Conservation (phyloP, 2,113 vertebrate genomes). For the Lepisosteus osseus region DNA sequence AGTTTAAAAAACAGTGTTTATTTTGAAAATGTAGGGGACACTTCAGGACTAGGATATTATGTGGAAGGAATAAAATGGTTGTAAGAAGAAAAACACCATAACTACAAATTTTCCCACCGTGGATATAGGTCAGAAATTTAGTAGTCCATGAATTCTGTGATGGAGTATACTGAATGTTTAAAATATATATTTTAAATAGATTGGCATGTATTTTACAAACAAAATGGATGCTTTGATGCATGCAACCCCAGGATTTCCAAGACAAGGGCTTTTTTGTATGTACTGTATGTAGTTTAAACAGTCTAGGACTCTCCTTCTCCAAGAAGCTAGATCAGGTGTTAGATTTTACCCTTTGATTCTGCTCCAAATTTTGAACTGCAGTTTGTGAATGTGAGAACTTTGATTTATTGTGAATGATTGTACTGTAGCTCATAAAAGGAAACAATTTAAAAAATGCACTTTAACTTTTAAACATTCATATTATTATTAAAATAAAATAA, state of each 20-base stretch:
- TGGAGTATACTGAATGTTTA: constrained; percentile 18
- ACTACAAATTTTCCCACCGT: not conserved
- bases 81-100: too few relatives aligned
- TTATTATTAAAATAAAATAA: constrained; percentile 22
- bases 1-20: too few relatives aligned
- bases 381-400: constrained; percentile 28
- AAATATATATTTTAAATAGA: constrained; percentile 22
- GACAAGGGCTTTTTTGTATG: constrained; percentile 32
- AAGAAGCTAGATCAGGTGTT: not conserved
- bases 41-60: too few relatives aligned
- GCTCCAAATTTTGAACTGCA: constrained; percentile 12
- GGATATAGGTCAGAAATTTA: constrained; percentile 9
- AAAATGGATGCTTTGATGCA: constrained; percentile 35
- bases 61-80: too few relatives aligned
- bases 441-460: constrained; percentile 33
- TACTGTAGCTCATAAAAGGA: constrained; percentile 23
- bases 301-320: constrained; percentile 2
- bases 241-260: constrained; percentile 16
- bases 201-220: constrained; percentile 33
- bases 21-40: too few relatives aligned
- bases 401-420: constrained; percentile 30
- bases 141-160: constrained; percentile 3
- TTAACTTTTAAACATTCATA: constrained; percentile 27
- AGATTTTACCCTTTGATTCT: not conserved
- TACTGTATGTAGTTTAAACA: constrained; percentile 14